phyloP scores from a whole-genome alignment of 2,888 invertebrate genomes.

The Sesamia inferens region DNA sequence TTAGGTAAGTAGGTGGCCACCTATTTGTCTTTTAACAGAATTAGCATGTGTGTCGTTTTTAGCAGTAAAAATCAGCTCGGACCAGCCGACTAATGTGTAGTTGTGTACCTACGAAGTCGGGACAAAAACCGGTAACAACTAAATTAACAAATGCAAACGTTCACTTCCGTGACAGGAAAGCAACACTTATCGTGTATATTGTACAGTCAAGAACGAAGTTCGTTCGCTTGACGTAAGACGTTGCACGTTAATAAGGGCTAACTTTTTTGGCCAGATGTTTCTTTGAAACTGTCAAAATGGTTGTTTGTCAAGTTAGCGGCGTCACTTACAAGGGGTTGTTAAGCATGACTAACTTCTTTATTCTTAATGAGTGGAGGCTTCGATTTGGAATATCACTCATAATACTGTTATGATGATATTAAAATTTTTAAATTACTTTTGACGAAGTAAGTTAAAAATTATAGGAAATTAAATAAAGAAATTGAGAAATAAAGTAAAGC shows the following conservation, averaged over 20 bases:
- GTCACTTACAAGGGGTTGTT: slow-evolving; percentile 19
- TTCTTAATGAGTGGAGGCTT: slow-evolving; percentile 7
- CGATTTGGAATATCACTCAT: background rate
- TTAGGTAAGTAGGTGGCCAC: slow-evolving; percentile 31
- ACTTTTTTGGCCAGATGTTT: slow-evolving; percentile 46
- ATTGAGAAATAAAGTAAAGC: background rate
- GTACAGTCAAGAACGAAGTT: slow-evolving; percentile 68
- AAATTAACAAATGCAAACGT: slow-evolving; percentile 81
- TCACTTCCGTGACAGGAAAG: slow-evolving; percentile 84
- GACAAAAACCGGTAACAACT: slow-evolving; percentile 78
- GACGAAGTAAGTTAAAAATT: too few relatives aligned
- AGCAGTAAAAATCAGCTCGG: slow-evolving; percentile 73
- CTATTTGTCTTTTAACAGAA: slow-evolving; percentile 56
- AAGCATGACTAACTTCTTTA: slow-evolving; percentile 26
- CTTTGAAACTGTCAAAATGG: slow-evolving; percentile 42
- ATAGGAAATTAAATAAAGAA: background rate
- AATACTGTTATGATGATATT: background rate
- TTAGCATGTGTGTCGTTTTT: slow-evolving; percentile 56
- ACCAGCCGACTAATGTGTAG: slow-evolving; percentile 62
- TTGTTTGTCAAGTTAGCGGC: slow-evolving; percentile 22
- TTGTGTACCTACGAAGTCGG: slow-evolving; percentile 53
- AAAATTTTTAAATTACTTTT: background rate
- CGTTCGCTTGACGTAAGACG: slow-evolving; percentile 56
- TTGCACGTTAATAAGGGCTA: slow-evolving; percentile 45
- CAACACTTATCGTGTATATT: slow-evolving; percentile 80